Percentiles rank a stretch among this genome's conserved stretches.
Conservation (phyloP, 2,113 vertebrate species). For the Prionailurus viverrinus region DNA sequence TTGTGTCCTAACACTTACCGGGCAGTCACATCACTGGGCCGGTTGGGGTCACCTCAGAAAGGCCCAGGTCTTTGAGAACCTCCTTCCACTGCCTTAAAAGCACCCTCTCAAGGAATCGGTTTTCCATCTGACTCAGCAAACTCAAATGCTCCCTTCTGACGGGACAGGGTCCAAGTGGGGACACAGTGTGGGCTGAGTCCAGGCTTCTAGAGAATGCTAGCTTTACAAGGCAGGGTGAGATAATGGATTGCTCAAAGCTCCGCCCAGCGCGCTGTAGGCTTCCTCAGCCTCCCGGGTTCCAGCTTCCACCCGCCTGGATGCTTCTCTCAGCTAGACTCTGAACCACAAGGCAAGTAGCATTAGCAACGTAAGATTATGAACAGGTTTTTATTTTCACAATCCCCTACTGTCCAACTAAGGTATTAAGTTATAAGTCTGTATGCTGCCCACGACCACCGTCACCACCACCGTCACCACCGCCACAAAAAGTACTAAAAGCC, state of each 20-base stretch:
- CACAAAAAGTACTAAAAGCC: slow-evolving; percentile 81
- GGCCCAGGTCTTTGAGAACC: not conserved
- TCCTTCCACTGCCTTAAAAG: not conserved
- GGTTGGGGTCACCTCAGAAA: not conserved
- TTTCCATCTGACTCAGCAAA: not conserved
- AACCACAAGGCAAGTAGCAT: slow-evolving; percentile 78
- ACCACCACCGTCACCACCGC: too few species aligned
- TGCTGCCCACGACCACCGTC: slow-evolving; percentile 71
- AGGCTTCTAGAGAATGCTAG: not conserved
- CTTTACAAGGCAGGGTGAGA: not conserved
- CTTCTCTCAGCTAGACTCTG: not conserved
- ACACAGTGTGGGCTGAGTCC: not conserved
- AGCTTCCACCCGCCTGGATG: not conserved
- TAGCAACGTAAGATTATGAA: slow-evolving; percentile 72
- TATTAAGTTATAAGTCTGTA: slow-evolving; percentile 81
- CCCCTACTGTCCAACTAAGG: slow-evolving; percentile 84
- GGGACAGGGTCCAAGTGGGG: not conserved
- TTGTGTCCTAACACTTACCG: not conserved
- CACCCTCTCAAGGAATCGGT: not conserved
- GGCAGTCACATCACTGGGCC: not conserved
- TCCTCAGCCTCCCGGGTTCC: not conserved
- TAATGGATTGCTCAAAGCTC: not conserved
- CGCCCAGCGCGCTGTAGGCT: not conserved
- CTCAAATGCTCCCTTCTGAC: not conserved
- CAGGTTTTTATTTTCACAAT: slow-evolving; percentile 87